Evolutionary conservation across 2,888 invertebrate species (phyloP), one percentile per base, ranked within the genome.

Genomic region (Synanthedon tipuliformis): DNA sequence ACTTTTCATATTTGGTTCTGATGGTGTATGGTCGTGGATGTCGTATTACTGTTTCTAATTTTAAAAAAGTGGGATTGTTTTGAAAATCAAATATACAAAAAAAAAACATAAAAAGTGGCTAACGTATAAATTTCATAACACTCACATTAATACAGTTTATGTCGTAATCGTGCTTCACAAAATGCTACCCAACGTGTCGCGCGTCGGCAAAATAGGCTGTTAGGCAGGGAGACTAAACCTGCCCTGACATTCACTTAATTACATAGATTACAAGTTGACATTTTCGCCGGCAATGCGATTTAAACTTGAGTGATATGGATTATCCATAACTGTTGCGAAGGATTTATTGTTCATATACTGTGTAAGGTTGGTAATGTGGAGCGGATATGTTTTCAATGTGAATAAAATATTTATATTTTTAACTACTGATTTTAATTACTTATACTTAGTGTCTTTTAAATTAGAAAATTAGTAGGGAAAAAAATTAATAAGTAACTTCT

Each of bases 201-300:
- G 34, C 34, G 61, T 51, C 61, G 59, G 18, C 57, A 52, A 53
- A 55, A 52, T 55, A 54, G 50, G 48, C 52, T 55, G 57, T 54
- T 54, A 48, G 52, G 53, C 59, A 59, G 56, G 66, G 61, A 58
- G 55, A 57, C 62, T 71, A 73, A 81, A 68, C 71, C 76, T 75
- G 59, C 63, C 65, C 71, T 79, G 86, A 83, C 86, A 73, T 72
- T 79, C 78, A 87, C 83, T 85, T 87, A 86, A 87, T 87, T 86
- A 84, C 83, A 64, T 76, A 85, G 86, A 87, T 87, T 85, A 85
- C 77, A 81, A 81, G 73, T 78, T 85, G 86, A 85, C 86, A 77
- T 78, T 84, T 81, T 81, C 76, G 74, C 70, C 34, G 69, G 69
- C 65, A 65, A 66, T 66, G 71, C 77, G 76, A 76, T 81, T 80